phyloP scores from a whole-genome alignment of 2,797 vertebrate genomes.

The Sarcophilus harrisii region DNA sequence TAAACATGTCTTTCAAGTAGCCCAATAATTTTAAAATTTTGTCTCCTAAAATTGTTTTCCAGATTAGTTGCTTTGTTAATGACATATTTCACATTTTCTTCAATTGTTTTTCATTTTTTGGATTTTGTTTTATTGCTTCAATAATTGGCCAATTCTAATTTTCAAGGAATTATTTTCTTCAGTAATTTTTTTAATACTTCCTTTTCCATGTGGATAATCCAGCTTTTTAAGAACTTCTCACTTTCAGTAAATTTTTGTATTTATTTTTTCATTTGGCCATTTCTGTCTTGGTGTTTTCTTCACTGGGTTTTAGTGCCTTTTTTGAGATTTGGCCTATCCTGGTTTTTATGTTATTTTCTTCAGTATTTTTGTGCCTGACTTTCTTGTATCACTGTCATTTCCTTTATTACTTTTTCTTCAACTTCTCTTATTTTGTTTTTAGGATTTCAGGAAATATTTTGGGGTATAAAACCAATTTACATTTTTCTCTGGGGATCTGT shows the following conservation, averaged over 20 bases:
- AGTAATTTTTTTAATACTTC: not conserved
- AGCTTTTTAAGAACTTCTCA: not conserved
- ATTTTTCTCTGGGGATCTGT: not conserved
- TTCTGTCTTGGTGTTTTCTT: not conserved
- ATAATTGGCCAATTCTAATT: not conserved
- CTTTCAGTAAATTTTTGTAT: not conserved
- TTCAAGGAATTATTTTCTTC: not conserved
- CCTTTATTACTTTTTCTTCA: not conserved
- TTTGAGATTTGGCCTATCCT: not conserved
- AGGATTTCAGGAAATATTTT: not conserved
- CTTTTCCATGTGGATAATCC: not conserved
- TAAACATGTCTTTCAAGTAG: not conserved
- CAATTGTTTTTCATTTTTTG: not conserved
- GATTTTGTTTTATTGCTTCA: not conserved
- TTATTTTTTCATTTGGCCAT: not conserved
- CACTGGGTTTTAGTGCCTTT: not conserved
- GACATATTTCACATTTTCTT: not conserved
- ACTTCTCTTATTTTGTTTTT: not conserved
- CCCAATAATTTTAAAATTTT: not conserved
- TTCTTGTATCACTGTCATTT: not conserved
- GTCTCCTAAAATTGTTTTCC: not conserved
- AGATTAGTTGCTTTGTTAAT: not conserved
- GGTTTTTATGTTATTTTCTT: not conserved
- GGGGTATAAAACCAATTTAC: not conserved
- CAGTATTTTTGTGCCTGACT: not conserved